These are phyloP conservation scores for Chelonus insularis DNA, from an alignment of 1,140 invertebrate genomes.

Conservation along the genomic window DNA sequence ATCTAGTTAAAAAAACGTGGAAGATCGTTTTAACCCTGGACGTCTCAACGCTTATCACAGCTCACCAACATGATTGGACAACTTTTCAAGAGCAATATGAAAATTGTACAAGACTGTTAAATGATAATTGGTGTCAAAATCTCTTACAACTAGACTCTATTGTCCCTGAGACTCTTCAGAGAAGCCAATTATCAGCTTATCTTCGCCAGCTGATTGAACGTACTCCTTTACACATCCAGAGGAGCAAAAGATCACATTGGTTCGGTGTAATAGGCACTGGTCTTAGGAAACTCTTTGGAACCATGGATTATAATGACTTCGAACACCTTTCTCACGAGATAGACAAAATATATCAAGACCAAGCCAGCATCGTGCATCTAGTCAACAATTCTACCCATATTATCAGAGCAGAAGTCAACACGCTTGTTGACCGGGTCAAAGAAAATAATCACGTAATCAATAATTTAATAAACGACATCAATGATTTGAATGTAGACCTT, in stretches of 20 bases:
- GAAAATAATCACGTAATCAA: neutral
- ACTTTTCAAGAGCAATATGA: no score
- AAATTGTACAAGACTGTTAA: no score
- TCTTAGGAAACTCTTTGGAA: neutral
- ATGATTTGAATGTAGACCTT: no score
- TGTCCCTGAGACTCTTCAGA: neutral
- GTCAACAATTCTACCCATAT: constrained; percentile 5
- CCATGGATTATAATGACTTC: constrained; percentile 9
- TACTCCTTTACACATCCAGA: neutral
- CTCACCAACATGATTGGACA: no score
- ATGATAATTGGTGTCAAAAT: neutral
- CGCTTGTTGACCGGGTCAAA: neutral
- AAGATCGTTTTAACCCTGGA: no score
- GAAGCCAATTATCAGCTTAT: neutral
- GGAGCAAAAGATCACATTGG: neutral
- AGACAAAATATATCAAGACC: neutral
- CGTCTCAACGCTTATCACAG: no score
- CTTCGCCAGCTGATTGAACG: neutral
- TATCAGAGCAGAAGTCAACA: neutral
- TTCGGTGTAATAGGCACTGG: constrained; percentile 2
- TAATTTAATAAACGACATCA: no score
- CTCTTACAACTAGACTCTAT: neutral
- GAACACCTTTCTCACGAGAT: neutral
- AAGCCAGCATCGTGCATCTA: neutral
- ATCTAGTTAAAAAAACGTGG: no score